A percentile compares a stretch with the other conserved stretches of the same genome.
Conservation (phyloP, 2,797 vertebrate species). For the Sternarchorhynchus goeldii region DNA sequence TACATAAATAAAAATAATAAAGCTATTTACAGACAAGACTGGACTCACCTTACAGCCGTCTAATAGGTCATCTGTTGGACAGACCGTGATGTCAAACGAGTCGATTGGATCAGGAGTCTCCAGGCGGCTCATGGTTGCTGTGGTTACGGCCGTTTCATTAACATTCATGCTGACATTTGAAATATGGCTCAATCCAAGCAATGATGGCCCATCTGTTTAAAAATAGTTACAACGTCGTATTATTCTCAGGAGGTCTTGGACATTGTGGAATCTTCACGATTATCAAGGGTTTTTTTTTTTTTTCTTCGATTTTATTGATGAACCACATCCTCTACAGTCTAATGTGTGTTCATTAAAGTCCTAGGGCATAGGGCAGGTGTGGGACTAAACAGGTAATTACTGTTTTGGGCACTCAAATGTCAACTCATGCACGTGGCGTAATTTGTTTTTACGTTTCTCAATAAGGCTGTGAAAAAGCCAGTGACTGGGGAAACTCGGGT, state of each 20-base stretch:
- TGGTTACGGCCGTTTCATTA: conserved; percentile 83
- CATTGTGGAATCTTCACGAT: no score
- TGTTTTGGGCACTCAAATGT: no score
- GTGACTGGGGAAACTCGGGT: no score
- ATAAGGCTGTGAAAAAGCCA: no score
- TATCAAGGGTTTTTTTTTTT: no score
- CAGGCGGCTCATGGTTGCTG: conserved; percentile 73
- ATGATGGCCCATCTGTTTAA: conserved; percentile 65
- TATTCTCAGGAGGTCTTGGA: neutral
- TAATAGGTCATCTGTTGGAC: conserved; percentile 86
- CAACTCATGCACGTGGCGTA: no score
- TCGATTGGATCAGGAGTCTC: conserved; percentile 83
- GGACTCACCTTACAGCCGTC: conserved; percentile 91
- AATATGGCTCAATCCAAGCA: conserved; percentile 92
- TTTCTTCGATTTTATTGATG: no score
- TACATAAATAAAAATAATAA: neutral
- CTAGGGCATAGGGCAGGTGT: no score
- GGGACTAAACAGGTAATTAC: no score
- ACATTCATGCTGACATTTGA: conserved; percentile 84
- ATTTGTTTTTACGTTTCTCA: no score
- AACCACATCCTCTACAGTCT: no score
- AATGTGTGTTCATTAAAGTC: no score
- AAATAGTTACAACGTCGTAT: conserved; percentile 2
- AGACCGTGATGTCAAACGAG: conserved; percentile 82
- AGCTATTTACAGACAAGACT: conserved; percentile 9